These are phyloP conservation scores for Lates japonicus DNA, from an alignment of 2,797 vertebrate genomes.

Conservation along the genomic window DNA sequence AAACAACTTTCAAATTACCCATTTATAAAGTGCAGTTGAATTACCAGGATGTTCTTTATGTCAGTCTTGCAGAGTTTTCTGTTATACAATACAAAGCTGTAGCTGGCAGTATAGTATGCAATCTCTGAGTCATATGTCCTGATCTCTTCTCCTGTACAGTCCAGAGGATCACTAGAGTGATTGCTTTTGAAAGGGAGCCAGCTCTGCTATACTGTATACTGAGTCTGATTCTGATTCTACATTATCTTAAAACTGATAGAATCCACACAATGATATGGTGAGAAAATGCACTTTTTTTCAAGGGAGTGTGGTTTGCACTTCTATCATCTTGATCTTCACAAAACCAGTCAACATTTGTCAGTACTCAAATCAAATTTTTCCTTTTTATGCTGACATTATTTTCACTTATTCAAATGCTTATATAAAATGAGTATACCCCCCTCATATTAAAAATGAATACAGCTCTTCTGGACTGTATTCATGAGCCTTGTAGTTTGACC, in stretches of 20 bases:
- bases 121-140: conserved; percentile 6
- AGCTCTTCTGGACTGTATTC: conserved; percentile 36
- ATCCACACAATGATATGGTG: neutral
- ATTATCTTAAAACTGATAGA: neutral
- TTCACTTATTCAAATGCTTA: conserved; percentile 5
- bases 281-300: no score
- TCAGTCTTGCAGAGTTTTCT: neutral
- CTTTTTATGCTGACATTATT: neutral
- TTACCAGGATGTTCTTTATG: neutral
- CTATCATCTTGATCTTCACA: neutral
- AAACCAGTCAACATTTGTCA: neutral
- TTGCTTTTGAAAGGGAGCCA: conserved; percentile 22
- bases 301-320: neutral
- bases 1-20: neutral
- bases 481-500: conserved; percentile 66
- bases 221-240: neutral
- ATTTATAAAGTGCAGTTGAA: neutral
- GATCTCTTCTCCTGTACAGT: conserved; percentile 23
- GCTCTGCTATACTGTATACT: neutral
- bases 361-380: neutral
- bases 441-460: conserved; percentile 24
- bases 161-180: conserved; percentile 2
- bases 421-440: neutral
- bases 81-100: neutral
- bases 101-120: conserved; percentile 4